Evolutionary conservation across 1,140 invertebrate species (phyloP).

Genomic region (Euschistus heros): DNA sequence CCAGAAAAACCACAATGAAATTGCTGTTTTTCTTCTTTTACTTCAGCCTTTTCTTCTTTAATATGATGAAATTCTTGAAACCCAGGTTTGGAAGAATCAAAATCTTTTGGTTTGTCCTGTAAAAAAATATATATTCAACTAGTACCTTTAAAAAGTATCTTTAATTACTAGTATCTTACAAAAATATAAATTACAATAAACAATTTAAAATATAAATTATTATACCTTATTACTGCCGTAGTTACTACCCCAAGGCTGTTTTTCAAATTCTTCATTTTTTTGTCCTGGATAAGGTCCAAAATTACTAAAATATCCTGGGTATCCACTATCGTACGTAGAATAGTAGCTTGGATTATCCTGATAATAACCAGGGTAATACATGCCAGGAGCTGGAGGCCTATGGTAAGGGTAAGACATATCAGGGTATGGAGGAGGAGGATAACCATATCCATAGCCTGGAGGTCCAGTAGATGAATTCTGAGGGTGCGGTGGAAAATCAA

Average conservation of each 20-base stretch:
- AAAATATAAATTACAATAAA: background rate
- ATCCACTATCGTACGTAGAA: background rate
- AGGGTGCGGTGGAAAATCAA: background rate
- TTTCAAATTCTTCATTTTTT: conserved; percentile 11
- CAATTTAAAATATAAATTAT: background rate
- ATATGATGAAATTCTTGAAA: conserved; percentile 9
- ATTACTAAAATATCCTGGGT: background rate
- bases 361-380: conserved; percentile 3
- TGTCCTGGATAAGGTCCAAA: background rate
- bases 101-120: conserved; percentile 2
- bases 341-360: background rate
- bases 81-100: background rate
- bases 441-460: background rate
- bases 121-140: background rate
- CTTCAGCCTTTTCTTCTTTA: background rate
- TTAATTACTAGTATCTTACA: no score
- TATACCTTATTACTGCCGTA: no score
- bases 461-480: background rate
- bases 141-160: no score
- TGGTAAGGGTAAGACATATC: background rate
- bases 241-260: background rate
- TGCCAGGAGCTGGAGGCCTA: conserved; percentile 2
- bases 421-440: conserved; percentile 3
- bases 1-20: conserved; percentile 18
- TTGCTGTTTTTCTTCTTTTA: conserved; percentile 14